A percentile compares a stretch with the other conserved stretches of the same genome.
Conservation (phyloP, 2,888 invertebrate species). For the Mactromeris polynyma region DNA sequence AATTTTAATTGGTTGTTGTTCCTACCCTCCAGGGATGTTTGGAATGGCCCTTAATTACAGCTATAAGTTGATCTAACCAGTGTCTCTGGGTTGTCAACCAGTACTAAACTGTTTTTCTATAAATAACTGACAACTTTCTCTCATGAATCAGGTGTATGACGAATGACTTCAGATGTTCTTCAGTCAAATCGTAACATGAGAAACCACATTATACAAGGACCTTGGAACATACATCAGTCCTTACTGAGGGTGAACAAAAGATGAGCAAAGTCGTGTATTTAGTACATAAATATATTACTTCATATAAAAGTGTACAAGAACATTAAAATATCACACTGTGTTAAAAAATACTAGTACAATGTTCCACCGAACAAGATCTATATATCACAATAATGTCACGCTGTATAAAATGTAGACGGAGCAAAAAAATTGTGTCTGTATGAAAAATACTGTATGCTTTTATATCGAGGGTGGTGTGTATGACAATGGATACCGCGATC, state of each 20-base stretch:
- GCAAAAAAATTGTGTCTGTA: background rate
- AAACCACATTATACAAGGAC: no score
- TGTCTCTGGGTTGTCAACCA: no score
- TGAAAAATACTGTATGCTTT: background rate
- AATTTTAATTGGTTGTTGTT: no score
- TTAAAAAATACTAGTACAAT: constrained; percentile 44
- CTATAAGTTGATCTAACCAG: no score
- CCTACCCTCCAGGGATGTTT: no score
- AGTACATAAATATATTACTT: constrained; percentile 61
- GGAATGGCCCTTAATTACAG: no score
- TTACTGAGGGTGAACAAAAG: background rate
- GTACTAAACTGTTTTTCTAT: no score
- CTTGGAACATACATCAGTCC: no score
- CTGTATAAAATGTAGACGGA: background rate
- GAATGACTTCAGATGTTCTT: no score
- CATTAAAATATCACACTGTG: constrained; percentile 59
- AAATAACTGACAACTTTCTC: no score
- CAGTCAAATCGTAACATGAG: no score
- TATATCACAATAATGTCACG: constrained; percentile 21
- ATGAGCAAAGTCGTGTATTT: background rate
- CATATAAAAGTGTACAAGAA: constrained; percentile 59
- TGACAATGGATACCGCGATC: background rate
- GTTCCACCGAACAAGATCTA: background rate
- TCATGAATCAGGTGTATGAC: no score
- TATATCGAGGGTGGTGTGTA: background rate